A percentile compares a stretch with the other conserved stretches of the same genome.
Conservation (phyloP, 1,140 invertebrate species). For the Wiebesia pumilae region DNA sequence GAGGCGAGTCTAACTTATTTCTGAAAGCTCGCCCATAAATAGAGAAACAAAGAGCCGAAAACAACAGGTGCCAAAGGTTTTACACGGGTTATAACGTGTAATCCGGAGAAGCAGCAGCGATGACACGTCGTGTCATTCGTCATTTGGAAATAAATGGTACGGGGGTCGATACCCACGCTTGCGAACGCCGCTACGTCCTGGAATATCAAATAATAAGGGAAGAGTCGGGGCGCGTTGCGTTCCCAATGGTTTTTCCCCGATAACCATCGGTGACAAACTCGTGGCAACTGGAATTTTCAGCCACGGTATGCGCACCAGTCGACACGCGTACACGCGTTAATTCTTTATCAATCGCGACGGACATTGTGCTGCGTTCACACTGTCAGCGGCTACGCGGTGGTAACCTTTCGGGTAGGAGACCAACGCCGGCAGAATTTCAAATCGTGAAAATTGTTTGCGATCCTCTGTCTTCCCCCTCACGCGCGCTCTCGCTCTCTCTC, state of each 20-base stretch:
- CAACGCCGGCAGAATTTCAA: slow-evolving; percentile 16
- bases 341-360: slow-evolving; percentile 26
- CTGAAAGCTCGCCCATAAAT: background rate
- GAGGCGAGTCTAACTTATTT: background rate
- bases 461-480: too few relatives aligned
- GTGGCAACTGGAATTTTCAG: background rate
- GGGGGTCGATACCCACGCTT: background rate
- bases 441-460: slow-evolving; percentile 25
- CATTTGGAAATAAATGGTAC: background rate
- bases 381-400: background rate
- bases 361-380: background rate
- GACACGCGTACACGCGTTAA: background rate
- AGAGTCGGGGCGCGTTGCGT: background rate
- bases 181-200: background rate
- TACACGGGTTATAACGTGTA: background rate
- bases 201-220: background rate
- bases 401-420: background rate
- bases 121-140: background rate
- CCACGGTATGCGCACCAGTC: background rate
- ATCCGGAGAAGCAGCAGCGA: background rate
- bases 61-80: background rate
- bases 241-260: slow-evolving; percentile 13
- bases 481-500: background rate
- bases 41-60: slow-evolving; percentile 3
- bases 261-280: background rate